These are phyloP conservation scores for Chouioia cunea DNA, from an alignment of 2,888 invertebrate genomes.

Conservation along the genomic window DNA sequence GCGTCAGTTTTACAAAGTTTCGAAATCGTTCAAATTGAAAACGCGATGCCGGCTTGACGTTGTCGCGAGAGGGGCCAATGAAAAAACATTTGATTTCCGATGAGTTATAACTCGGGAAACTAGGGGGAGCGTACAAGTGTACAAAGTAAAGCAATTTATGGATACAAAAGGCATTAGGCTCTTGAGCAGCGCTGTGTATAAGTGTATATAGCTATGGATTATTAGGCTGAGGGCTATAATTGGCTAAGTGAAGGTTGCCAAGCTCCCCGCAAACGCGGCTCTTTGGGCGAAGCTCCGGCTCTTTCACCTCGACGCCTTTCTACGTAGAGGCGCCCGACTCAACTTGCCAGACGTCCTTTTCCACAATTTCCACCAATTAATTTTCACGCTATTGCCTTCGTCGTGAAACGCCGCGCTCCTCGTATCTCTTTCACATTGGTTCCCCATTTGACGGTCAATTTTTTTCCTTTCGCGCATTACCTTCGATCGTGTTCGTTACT, in stretches of 20 bases:
- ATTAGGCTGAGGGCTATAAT: too few species aligned
- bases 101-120: too few species aligned
- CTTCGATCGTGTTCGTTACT: too few species aligned
- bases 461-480: background rate
- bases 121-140: too few species aligned
- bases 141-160: constrained; percentile 38
- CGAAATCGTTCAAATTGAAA: too few species aligned
- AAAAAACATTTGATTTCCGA: too few species aligned
- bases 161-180: constrained; percentile 19
- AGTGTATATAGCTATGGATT: too few species aligned
- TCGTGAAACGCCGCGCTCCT: background rate
- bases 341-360: constrained; percentile 18
- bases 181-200: constrained; percentile 48
- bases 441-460: background rate
- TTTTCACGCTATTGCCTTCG: background rate
- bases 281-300: constrained; percentile 55
- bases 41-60: too few species aligned
- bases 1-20: too few species aligned
- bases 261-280: constrained; percentile 14
- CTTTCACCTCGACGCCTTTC: constrained; percentile 58
- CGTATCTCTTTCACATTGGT: background rate
- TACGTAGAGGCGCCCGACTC: constrained; percentile 9
- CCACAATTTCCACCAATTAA: constrained; percentile 41
- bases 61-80: too few species aligned
- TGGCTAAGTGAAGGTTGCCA: too few species aligned